These are phyloP conservation scores for Drosophila athabasca DNA, from an alignment of 1,140 invertebrate species.

Conservation along the genomic window DNA sequence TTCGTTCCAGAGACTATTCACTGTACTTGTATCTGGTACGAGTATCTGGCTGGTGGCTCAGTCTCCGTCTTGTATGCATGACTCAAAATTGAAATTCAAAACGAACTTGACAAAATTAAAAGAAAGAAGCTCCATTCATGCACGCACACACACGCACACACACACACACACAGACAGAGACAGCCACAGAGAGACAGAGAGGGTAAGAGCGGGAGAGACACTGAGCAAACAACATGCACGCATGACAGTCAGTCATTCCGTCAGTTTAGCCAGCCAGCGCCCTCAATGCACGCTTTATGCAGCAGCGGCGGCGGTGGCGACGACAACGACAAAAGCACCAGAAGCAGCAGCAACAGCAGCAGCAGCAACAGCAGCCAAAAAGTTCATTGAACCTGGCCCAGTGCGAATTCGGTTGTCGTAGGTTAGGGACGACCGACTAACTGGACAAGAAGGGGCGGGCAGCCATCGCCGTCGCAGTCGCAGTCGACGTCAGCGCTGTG, in stretches of 20 bases:
- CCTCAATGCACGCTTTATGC: conserved; percentile 79
- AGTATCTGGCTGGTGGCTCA: conserved; percentile 36
- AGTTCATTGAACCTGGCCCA: conserved; percentile 81
- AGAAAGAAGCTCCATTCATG: conserved; percentile 82
- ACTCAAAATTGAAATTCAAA: conserved; percentile 82
- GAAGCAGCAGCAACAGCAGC: conserved; percentile 18
- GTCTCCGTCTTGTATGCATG: conserved; percentile 52
- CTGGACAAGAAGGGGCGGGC: conserved; percentile 51
- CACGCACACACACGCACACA: conserved; percentile 53
- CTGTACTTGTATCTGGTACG: conserved; percentile 28
- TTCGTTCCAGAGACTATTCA: too few relatives aligned
- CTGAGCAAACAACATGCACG: conserved; percentile 64
- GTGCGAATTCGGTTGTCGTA: conserved; percentile 81
- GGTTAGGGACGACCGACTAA: conserved; percentile 72
- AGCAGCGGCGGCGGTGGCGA: conserved; percentile 49
- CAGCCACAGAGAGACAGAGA: conserved; percentile 7
- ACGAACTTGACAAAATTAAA: conserved; percentile 83
- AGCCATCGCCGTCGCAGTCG: conserved; percentile 27
- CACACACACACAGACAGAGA: conserved; percentile 22
- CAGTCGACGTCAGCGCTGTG: conserved; percentile 53
- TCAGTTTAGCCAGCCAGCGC: conserved; percentile 61
- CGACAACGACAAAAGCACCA: conserved; percentile 45
- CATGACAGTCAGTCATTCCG: conserved; percentile 53
- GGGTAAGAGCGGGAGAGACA: conserved; percentile 14
- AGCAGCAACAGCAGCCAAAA: conserved; percentile 70